phyloP scores from a whole-genome alignment of 2,888 invertebrate species.

The Lampropteryx suffumata region DNA sequence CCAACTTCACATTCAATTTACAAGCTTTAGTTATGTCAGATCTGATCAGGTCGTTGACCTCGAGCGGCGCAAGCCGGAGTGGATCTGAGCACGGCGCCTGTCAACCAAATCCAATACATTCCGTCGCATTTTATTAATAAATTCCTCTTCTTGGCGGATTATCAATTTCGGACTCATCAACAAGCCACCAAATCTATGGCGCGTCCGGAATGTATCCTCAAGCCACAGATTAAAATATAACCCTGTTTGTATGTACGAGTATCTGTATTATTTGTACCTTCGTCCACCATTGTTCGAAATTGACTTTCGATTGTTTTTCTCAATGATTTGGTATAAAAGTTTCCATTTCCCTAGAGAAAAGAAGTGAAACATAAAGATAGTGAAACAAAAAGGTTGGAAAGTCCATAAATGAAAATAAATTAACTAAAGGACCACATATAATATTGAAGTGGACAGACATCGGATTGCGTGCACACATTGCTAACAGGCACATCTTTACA shows the following conservation, averaged over 20 bases:
- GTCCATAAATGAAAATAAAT: constrained; percentile 63
- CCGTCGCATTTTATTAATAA: constrained; percentile 49
- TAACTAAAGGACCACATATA: constrained; percentile 79
- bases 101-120: constrained; percentile 58
- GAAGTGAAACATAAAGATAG: constrained; percentile 65
- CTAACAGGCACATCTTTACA: constrained; percentile 76
- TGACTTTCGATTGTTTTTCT: constrained; percentile 33
- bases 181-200: constrained; percentile 46
- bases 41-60: constrained; percentile 67
- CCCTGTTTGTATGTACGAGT: constrained; percentile 56
- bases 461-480: constrained; percentile 79
- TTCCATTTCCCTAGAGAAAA: constrained; percentile 46
- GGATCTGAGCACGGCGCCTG: constrained; percentile 77
- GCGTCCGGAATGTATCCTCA: constrained; percentile 49
- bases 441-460: constrained; percentile 76
- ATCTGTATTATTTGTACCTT: constrained; percentile 52
- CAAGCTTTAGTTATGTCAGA: constrained; percentile 41
- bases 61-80: constrained; percentile 76
- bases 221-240: constrained; percentile 42
- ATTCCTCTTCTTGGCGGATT: constrained; percentile 46
- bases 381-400: constrained; percentile 62
- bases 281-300: constrained; percentile 24
- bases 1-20: constrained; percentile 45
- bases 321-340: constrained; percentile 28
- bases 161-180: constrained; percentile 43